phyloP scores from a whole-genome alignment of 2,888 invertebrate genomes.

The Rotaria socialis region DNA sequence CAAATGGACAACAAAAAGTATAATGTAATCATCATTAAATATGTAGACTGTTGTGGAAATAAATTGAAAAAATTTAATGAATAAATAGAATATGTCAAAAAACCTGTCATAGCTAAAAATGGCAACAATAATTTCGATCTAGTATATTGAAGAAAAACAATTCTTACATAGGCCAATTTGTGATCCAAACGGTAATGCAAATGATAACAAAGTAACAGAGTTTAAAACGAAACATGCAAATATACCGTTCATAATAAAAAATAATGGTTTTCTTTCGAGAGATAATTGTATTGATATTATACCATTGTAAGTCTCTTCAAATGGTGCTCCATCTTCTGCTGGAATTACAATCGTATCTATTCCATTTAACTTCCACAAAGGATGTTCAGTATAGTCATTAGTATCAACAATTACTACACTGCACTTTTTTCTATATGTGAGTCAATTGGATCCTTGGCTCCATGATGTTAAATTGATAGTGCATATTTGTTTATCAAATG shows the following conservation, averaged over 20 bases:
- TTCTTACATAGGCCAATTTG: not conserved
- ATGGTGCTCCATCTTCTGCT: not conserved
- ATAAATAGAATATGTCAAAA: not conserved
- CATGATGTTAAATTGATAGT: not conserved
- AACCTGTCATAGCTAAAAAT: not conserved
- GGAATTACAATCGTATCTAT: not conserved
- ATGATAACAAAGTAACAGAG: not conserved
- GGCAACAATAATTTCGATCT: not conserved
- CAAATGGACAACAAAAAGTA: not conserved
- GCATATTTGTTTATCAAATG: constrained; percentile 1
- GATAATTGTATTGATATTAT: not conserved
- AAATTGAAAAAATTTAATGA: too few relatives aligned
- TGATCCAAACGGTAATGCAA: not conserved
- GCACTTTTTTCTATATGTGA: not conserved
- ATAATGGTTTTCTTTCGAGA: not conserved
- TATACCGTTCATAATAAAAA: not conserved
- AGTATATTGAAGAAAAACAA: not conserved
- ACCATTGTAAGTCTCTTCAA: not conserved
- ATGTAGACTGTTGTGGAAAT: not conserved
- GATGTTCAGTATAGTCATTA: not conserved
- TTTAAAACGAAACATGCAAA: not conserved
- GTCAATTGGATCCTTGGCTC: not conserved
- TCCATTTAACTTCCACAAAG: not conserved
- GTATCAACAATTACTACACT: not conserved
- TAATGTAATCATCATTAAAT: not conserved